These are phyloP conservation scores for Phalangium opilio DNA, from an alignment of 2,888 invertebrate genomes.

Conservation along the genomic window DNA sequence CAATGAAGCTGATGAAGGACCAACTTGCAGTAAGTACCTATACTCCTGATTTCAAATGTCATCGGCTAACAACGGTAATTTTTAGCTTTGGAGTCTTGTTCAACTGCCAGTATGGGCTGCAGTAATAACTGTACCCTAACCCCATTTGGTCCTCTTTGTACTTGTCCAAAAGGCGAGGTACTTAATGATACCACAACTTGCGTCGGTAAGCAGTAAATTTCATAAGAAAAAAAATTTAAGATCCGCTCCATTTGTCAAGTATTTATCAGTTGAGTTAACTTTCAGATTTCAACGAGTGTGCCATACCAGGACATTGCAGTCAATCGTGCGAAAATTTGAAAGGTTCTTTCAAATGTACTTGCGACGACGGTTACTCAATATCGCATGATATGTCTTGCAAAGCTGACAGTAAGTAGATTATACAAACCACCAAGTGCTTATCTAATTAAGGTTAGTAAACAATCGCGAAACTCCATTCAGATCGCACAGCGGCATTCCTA, in stretches of 20 bases:
- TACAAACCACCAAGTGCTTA: too few relatives aligned
- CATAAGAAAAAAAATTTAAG: not conserved
- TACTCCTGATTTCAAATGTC: too few relatives aligned
- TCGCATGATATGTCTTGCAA: conserved; percentile 67
- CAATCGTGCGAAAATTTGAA: conserved; percentile 82
- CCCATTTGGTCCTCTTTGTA: conserved; percentile 70
- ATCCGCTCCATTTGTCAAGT: not conserved
- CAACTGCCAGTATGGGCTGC: conserved; percentile 44
- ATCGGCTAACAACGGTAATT: not conserved
- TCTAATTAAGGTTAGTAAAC: too few relatives aligned
- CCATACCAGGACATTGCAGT: conserved; percentile 73
- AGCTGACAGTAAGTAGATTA: conserved; percentile 50
- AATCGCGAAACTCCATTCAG: too few relatives aligned
- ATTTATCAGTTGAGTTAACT: not conserved
- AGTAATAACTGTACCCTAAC: conserved; percentile 73
- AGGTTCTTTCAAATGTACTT: conserved; percentile 73
- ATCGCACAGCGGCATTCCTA: conserved; percentile 76
- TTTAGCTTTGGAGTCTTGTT: conserved; percentile 19
- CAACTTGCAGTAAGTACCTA: conserved; percentile 49
- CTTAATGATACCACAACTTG: conserved; percentile 39
- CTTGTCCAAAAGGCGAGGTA: conserved; percentile 75
- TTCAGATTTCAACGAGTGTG: conserved; percentile 71
- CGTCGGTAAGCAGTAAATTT: conserved; percentile 25
- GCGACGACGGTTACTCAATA: conserved; percentile 65
- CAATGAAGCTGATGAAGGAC: conserved; percentile 82